Evolutionary conservation across 2,797 vertebrate genomes (phyloP), one percentile per base, ranked within the genome.

Genomic region (Pseudotriccus pelzelni): DNA sequence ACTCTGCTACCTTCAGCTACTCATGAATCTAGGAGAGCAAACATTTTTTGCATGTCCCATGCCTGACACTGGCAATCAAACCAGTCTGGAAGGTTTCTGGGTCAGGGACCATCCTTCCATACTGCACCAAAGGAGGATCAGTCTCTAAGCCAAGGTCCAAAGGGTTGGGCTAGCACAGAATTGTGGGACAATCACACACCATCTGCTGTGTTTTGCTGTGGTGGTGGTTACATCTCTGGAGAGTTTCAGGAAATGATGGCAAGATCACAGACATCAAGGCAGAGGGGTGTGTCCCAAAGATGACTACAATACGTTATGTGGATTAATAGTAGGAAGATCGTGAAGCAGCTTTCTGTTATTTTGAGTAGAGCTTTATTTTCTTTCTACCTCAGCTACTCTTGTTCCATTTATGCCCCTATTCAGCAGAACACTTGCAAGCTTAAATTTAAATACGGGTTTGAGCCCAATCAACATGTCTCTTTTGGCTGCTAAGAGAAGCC

Each of bases 401-500:
- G 9, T 36, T 94, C 47, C 78, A 32, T 69, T 89, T 84, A 79
- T 3, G 0, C 43, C 25, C 58, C 32, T 69, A 44, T 75, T 73
- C 46, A 84, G 43, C 62, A 66, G 39, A 86, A 70, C 58, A 28
- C 41, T 84, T 76, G 36, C 70, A 76, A 90, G 46, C 23, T 82
- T 90, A 81, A 87, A 95, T 94, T 95, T 91, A 91, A 94, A 78
- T 30, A 66, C 4, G 63, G 86, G 80, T 76, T 81, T 66, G 90
- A 91, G 72, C 70, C 85, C 83, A 85, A 59, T 47, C 13, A 25
- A 86, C 84, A 34, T 77, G 72, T 67, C 59, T 79, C 52, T 56
- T 90, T 88, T 59, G 77, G 78, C 96, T 91, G 74, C 77, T 88
- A 79, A 94, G 34, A 91, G 93, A 87, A 95, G 76, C 87, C 93